Conservation (phyloP, 2,888 invertebrate species). For the Vannuccia rotundouncinata region DNA sequence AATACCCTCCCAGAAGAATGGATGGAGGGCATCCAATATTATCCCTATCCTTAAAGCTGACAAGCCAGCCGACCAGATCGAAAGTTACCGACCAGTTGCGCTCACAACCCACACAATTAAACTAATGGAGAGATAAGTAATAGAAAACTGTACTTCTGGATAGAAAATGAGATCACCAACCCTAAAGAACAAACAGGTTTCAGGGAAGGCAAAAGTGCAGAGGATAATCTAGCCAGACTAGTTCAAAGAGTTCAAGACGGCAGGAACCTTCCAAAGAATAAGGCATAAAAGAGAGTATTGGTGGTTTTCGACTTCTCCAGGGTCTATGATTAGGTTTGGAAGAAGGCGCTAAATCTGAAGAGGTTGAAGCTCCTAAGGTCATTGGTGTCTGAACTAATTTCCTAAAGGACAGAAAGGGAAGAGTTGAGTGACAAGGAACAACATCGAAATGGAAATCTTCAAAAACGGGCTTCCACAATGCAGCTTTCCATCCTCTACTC, state of each 20-base stretch:
- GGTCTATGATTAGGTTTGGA: neutral
- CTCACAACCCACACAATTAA: neutral
- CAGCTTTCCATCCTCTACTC: neutral
- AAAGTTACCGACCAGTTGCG: neutral
- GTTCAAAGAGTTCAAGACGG: constrained; percentile 3
- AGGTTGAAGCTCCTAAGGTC: too few species aligned
- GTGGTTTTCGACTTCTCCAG: neutral
- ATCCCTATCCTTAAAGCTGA: neutral
- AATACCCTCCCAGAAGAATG: neutral
- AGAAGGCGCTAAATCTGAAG: too few species aligned
- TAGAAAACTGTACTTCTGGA: neutral
- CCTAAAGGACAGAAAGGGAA: neutral
- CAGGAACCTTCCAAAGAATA: neutral
- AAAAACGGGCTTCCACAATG: neutral
- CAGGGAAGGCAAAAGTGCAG: neutral
- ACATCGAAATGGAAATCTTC: neutral
- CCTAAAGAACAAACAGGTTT: neutral
- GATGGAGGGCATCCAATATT: neutral
- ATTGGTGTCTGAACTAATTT: neutral
- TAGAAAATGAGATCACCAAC: neutral
- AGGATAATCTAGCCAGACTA: neutral
- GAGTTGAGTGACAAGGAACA: neutral
- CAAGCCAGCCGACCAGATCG: neutral
- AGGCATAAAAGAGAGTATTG: neutral
- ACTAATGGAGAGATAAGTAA: neutral